Evolutionary conservation across 1,140 invertebrate genomes (phyloP).

Genomic region (Magallana gigas): DNA sequence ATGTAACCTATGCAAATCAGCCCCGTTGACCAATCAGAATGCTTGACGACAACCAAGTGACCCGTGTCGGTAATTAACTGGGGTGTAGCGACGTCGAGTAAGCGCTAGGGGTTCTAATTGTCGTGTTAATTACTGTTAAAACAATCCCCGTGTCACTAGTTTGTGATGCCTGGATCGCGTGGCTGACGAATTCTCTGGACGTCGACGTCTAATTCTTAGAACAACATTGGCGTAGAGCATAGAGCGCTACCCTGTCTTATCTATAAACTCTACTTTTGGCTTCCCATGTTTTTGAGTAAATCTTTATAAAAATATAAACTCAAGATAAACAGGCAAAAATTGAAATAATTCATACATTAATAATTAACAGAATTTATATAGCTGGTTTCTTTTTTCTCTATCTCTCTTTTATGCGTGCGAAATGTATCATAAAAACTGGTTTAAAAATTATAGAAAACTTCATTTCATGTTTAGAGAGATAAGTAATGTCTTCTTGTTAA

Average conservation of each 20-base stretch:
- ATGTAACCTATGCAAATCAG: conserved; percentile 14
- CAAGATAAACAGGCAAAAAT: no score
- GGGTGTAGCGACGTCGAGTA: not conserved
- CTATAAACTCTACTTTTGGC: not conserved
- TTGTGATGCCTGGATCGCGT: not conserved
- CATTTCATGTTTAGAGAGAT: no score
- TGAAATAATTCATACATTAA: no score
- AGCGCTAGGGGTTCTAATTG: not conserved
- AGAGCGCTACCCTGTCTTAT: not conserved
- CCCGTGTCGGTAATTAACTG: conserved; percentile 15
- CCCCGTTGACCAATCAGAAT: not conserved
- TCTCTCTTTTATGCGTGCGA: no score
- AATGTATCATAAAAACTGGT: no score
- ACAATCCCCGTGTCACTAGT: conserved; percentile 6
- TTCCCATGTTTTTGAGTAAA: conserved; percentile 4
- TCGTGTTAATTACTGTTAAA: conserved; percentile 17
- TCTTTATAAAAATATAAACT: not conserved
- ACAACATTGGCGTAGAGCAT: conserved; percentile 1
- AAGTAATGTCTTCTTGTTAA: no score
- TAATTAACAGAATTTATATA: no score
- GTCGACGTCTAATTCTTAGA: conserved; percentile 3
- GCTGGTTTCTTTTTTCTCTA: no score
- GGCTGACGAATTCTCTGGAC: not conserved
- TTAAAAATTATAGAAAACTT: no score
- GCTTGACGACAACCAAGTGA: not conserved